These are phyloP conservation scores for Beaufortia kweichowensis DNA, from an alignment of 2,113 vertebrate species.

Conservation along the genomic window DNA sequence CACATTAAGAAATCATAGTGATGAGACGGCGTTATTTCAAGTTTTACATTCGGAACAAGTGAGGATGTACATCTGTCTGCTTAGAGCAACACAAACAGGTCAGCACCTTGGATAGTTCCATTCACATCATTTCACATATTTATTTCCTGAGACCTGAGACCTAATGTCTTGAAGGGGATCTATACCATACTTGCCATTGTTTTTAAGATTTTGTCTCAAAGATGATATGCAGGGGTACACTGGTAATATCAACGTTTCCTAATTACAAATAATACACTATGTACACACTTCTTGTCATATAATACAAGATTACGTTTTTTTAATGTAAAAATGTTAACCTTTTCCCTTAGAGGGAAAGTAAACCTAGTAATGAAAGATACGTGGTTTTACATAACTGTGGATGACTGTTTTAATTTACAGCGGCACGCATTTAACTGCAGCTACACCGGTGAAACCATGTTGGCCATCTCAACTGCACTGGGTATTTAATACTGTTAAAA, in stretches of 20 bases:
- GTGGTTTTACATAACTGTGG: neutral
- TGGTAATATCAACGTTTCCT: too few species aligned
- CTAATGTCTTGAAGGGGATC: neutral
- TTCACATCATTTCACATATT: constrained; percentile 51
- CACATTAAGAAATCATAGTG: neutral
- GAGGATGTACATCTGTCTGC: neutral
- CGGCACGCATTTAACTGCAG: constrained; percentile 65
- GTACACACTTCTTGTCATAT: too few species aligned
- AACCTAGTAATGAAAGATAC: neutral
- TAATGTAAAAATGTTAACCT: neutral
- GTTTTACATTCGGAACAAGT: constrained; percentile 1
- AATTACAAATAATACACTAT: too few species aligned
- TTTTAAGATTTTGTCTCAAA: neutral
- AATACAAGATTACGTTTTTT: too few species aligned
- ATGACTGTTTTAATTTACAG: constrained; percentile 41
- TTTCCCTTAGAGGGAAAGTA: neutral
- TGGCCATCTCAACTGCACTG: constrained; percentile 38
- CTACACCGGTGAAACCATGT: constrained; percentile 7
- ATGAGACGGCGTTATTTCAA: neutral
- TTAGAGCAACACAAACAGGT: constrained; percentile 53
- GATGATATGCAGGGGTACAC: too few species aligned
- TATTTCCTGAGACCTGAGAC: constrained; percentile 37
- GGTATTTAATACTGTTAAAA: constrained; percentile 51
- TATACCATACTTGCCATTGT: neutral
- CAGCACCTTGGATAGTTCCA: constrained; percentile 81